These are phyloP conservation scores for Quiscalus mexicanus DNA, from an alignment of 2,113 vertebrate species.

Conservation along the genomic window DNA sequence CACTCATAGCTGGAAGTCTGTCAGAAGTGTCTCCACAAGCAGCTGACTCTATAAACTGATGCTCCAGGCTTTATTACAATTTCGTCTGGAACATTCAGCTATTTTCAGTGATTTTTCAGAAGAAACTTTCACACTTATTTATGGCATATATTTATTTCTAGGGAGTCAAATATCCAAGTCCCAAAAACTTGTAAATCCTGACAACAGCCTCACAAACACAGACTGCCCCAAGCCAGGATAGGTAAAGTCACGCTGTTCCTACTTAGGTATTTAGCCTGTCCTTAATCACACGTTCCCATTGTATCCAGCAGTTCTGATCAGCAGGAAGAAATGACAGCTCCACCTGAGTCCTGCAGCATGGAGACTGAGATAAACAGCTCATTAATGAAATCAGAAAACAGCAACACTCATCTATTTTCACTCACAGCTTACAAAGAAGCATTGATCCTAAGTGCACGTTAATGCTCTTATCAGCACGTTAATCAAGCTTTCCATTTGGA, in stretches of 20 bases:
- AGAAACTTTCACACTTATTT: background rate
- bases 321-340: background rate
- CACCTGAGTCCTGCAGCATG: background rate
- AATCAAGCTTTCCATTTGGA: background rate
- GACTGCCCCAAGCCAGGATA: background rate
- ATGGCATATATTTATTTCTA: background rate
- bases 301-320: background rate
- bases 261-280: fast-evolving
- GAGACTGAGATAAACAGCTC: background rate
- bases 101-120: background rate
- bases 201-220: background rate
- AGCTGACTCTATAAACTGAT: background rate
- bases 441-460: background rate
- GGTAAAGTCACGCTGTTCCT: background rate
- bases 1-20: background rate
- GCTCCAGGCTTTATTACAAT: background rate
- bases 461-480: background rate
- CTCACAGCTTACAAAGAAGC: background rate
- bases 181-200: background rate
- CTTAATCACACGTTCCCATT: background rate
- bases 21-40: background rate
- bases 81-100: background rate
- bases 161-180: background rate
- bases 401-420: background rate
- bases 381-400: background rate